Percentiles rank a stretch among this genome's conserved stretches.
These are phyloP conservation scores for Prolemur simus DNA, from an alignment of 2,113 vertebrate species.

Conservation along the genomic window DNA sequence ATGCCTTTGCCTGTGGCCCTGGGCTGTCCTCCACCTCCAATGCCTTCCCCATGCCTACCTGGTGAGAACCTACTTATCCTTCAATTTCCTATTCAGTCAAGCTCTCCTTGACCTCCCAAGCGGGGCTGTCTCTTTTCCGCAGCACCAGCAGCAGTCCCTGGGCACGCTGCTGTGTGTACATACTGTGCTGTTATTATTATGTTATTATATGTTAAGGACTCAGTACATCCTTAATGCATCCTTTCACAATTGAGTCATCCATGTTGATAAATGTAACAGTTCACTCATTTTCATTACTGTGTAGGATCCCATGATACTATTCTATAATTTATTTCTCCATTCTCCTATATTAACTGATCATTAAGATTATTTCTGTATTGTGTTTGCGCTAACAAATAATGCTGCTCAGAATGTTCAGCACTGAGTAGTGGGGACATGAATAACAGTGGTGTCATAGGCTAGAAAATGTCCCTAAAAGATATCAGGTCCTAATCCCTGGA, in stretches of 20 bases:
- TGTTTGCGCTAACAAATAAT: background rate
- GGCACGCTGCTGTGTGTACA: no score
- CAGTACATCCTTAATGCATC: background rate
- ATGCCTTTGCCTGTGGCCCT: background rate
- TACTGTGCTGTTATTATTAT: background rate
- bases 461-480: background rate
- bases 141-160: background rate
- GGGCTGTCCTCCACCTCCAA: background rate
- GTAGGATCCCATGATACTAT: background rate
- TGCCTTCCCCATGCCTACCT: background rate
- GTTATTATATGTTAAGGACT: background rate
- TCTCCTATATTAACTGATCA: no score
- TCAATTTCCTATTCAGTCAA: background rate
- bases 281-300: background rate
- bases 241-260: background rate
- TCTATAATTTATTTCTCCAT: background rate
- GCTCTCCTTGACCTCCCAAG: background rate
- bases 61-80: background rate
- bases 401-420: background rate
- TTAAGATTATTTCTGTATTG: background rate
- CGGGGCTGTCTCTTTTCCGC: background rate
- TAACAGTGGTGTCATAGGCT: background rate
- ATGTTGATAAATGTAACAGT: background rate
- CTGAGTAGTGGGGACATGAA: background rate
- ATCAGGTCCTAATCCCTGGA: background rate